Evolutionary conservation across 2,797 vertebrate species (phyloP), one percentile per base, ranked within the genome.

Genomic region (Oreortyx pictus): DNA sequence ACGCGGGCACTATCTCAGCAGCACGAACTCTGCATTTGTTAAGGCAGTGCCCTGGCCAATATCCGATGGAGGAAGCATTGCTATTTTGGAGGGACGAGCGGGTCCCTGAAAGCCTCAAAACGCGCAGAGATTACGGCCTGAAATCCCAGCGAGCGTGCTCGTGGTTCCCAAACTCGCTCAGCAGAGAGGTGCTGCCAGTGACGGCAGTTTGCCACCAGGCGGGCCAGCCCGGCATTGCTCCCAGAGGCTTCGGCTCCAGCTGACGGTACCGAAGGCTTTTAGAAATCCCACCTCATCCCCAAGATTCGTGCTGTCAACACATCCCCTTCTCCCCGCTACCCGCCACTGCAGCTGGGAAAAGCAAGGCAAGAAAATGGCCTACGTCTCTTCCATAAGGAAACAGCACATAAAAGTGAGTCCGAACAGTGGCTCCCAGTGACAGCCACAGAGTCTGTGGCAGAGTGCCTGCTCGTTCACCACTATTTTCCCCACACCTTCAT

Each of bases 131-230:
- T 90, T 80, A 79, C 88, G 71, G 59, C 4, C 50, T 39, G 79
- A 86, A 83, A 9, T 60, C 76, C 9, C 76, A 4, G 35, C 0
- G 43, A 82, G 49, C 4, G 2, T 17, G 0, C 56, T 68, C n/a
- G 64, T 14, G 70, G 61, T 44, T 89, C n/a, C 7, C 76, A 35
- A 66, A 24, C 4, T 66, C 9, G 60, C 31, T 1, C 27, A 71
- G 7, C 1, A 11, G 35, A 87, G 50, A 85, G 61, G 31, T 14
- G 0, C 16, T 41, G 85, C 70, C 78, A 22, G 67, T 6, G 91
- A 93, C 37, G 33, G 93, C 68, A 93, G 94, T 72, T 95, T 96
- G 95, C 96, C 96, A 71, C 93, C 95, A 9, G 82, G 86, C 89
- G 95, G 96, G 57, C 65, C 74, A 13, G 33, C 1, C 61, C 23